Evolutionary conservation across 2,888 invertebrate species (phyloP), one percentile per base, ranked within the genome.

Genomic region (Trilocha varians): DNA sequence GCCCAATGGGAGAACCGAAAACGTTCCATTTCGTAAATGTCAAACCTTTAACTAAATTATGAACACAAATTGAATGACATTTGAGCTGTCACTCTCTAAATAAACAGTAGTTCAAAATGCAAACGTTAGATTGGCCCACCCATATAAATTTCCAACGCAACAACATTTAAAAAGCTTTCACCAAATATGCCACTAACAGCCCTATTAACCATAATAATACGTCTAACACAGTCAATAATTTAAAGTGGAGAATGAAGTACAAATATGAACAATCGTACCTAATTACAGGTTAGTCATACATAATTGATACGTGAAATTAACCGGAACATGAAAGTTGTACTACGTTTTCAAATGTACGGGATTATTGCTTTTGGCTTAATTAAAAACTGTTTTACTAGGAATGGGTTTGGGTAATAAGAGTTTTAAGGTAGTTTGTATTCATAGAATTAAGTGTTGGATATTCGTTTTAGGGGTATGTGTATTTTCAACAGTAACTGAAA

Each of bases 201-300:
- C 25, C 5, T 9, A 25, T 11, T 25, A 25, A 25, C 6, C 4
- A 8, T 25, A 3, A 25, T 25, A 25, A 25, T 11, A 25, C 25
- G 25, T 6, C 6, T 5, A 25, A 25, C 11, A 25, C 35, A 40
- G 38, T 34, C 50, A 58, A 56, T 61, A 54, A 44, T 42, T n/a
- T 53, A 44, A 43, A 59, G 56, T 59, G 53, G 44, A 41, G 41
- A 49, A 47, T 48, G 53, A 48, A 45, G 52, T 52, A 47, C 18
- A 38, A 37, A 34, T 38, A 32, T 38, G 33, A 32, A 3, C 32
- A 25, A 3, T 25, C 25, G 3, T 9, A 25, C 8, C 44, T 49
- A 45, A 52, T 54, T 52, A 33, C 34, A 42, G 6, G 38, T 43
- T 47, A 48, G 55, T 55, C 16, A 17, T 17, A 34, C 15, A 25